Conservation (phyloP, 2,797 vertebrate genomes). For the Nothura maculosa region DNA sequence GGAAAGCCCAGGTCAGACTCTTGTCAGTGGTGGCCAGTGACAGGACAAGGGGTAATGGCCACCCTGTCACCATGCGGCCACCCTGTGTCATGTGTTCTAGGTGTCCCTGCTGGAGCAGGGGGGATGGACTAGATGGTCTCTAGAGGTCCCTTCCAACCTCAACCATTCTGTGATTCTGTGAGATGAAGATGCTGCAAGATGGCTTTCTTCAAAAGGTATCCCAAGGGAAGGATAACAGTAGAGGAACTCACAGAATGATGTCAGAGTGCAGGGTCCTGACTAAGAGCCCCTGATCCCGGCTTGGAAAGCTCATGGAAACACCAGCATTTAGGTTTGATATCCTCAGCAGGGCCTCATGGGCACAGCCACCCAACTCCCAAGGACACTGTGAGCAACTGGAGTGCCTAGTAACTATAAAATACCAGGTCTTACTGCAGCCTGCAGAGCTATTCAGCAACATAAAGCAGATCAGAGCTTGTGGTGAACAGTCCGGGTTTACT, state of each 20-base stretch:
- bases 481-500: neutral
- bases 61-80: too few species aligned
- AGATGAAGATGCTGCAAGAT: neutral
- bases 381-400: neutral
- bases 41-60: too few species aligned
- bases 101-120: too few species aligned
- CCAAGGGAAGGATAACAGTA: accelerated
- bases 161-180: too few species aligned
- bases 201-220: neutral
- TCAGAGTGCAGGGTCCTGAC: neutral
- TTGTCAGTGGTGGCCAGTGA: too few species aligned
- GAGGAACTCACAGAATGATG: constrained; percentile 16
- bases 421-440: neutral
- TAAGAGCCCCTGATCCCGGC: accelerated
- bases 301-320: constrained; percentile 36
- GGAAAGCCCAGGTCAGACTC: neutral
- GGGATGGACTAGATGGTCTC: too few species aligned
- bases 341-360: neutral
- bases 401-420: neutral
- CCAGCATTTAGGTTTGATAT: neutral
- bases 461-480: neutral
- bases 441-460: neutral
- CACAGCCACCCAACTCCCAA: constrained; percentile 13
- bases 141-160: too few species aligned
- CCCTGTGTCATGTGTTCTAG: too few species aligned